Evolutionary conservation across 2,797 vertebrate genomes (phyloP).

Genomic region (Scolopax rusticola): DNA sequence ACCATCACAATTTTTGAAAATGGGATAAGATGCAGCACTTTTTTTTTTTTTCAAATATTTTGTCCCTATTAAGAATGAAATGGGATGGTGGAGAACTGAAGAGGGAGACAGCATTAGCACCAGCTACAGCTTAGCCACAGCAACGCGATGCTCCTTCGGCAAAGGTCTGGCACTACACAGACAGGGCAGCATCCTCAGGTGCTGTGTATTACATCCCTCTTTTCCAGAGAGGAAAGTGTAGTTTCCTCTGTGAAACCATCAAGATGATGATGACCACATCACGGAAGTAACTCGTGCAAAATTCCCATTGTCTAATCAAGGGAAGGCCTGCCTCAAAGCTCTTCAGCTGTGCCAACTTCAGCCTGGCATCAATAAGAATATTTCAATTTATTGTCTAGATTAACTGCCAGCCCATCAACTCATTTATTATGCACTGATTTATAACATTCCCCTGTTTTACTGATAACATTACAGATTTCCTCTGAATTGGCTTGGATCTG

Average conservation of each 20-base stretch:
- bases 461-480: background rate
- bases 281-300: background rate
- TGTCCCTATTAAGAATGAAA: background rate
- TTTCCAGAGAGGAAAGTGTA: background rate
- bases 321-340: background rate
- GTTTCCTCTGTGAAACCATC: background rate
- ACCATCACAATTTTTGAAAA: background rate
- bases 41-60: background rate
- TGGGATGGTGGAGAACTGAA: background rate
- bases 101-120: background rate
- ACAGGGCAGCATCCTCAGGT: background rate
- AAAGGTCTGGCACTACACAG: background rate
- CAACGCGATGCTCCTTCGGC: fast-evolving
- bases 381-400: background rate
- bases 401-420: background rate
- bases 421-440: background rate
- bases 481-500: background rate
- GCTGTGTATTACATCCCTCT: background rate
- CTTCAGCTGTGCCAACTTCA: background rate
- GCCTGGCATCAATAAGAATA: background rate
- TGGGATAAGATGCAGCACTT: background rate
- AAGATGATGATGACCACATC: background rate
- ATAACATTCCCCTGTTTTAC: background rate
- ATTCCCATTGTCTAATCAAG: background rate
- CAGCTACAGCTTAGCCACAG: background rate